Percentiles rank a stretch among this genome's conserved stretches.
These are phyloP conservation scores for Lanistes nyassanus DNA, from an alignment of 1,140 invertebrate genomes.

Conservation along the genomic window DNA sequence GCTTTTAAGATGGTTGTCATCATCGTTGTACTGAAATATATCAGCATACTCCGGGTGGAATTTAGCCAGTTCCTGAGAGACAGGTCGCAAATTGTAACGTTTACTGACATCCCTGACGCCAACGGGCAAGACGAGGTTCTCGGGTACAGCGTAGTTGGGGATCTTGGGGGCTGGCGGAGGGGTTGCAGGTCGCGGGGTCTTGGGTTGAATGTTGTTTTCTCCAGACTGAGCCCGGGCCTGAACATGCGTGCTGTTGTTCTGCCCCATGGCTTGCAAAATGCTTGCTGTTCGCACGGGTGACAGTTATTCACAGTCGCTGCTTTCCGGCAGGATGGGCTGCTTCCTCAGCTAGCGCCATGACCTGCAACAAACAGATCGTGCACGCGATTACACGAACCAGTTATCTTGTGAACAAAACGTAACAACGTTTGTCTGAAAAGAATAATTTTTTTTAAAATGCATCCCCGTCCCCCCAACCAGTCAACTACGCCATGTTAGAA, in stretches of 20 bases:
- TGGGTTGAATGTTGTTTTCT: background rate
- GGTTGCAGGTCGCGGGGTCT: constrained; percentile 22
- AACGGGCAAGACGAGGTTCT: constrained; percentile 45
- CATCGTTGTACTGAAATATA: constrained; percentile 32
- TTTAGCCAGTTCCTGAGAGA: constrained; percentile 48
- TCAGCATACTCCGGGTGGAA: constrained; percentile 46
- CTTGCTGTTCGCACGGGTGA: too few species aligned
- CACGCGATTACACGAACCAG: too few species aligned
- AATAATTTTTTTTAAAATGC: too few species aligned
- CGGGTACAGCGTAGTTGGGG: constrained; percentile 40
- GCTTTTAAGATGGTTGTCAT: background rate
- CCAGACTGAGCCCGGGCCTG: background rate
- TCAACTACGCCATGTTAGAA: too few species aligned
- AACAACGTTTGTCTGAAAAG: too few species aligned
- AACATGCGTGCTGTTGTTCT: constrained; percentile 17
- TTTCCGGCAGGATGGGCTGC: too few species aligned
- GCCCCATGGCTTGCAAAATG: constrained; percentile 12
- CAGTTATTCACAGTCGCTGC: too few species aligned
- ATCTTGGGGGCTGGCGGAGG: constrained; percentile 25
- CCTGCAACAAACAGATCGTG: too few species aligned
- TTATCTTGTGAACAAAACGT: too few species aligned
- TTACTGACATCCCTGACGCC: constrained; percentile 25
- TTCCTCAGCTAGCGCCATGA: too few species aligned
- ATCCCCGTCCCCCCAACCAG: too few species aligned
- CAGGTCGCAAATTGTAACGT: constrained; percentile 37